phyloP scores from a whole-genome alignment of 2,113 vertebrate genomes.

The Spilogale gracilis region DNA sequence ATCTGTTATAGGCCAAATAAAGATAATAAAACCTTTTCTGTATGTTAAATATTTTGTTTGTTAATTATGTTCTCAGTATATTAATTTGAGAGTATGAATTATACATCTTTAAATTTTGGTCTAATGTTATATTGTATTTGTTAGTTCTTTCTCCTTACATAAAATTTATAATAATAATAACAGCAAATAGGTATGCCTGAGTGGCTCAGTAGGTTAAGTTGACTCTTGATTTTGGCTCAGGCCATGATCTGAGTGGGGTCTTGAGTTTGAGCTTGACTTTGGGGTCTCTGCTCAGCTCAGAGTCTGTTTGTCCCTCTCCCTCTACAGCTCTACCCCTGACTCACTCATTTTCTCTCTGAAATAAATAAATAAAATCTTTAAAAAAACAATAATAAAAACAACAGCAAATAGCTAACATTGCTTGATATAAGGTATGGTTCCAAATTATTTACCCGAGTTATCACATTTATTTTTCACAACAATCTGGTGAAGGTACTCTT shows the following conservation, averaged over 20 bases:
- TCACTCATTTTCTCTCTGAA: not conserved
- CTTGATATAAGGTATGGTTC: not conserved
- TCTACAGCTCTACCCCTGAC: not conserved
- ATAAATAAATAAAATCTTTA: not conserved
- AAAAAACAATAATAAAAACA: not conserved
- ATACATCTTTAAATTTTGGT: not conserved
- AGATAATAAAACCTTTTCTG: not conserved
- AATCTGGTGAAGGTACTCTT: not conserved
- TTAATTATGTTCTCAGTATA: not conserved
- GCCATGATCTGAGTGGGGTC: not conserved
- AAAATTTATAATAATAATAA: not conserved
- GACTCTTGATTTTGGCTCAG: not conserved
- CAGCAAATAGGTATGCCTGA: not conserved
- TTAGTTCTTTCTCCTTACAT: not conserved
- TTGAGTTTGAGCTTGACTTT: not conserved
- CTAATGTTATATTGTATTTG: not conserved
- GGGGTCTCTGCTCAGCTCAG: not conserved
- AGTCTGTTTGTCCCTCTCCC: not conserved
- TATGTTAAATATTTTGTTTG: not conserved
- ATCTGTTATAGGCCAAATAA: not conserved
- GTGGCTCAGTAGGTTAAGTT: not conserved
- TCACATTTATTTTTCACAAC: not conserved
- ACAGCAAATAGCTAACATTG: not conserved
- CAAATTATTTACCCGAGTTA: not conserved
- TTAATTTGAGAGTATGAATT: not conserved